phyloP scores from a whole-genome alignment of 1,140 invertebrate genomes.

The Contarinia nasturtii region DNA sequence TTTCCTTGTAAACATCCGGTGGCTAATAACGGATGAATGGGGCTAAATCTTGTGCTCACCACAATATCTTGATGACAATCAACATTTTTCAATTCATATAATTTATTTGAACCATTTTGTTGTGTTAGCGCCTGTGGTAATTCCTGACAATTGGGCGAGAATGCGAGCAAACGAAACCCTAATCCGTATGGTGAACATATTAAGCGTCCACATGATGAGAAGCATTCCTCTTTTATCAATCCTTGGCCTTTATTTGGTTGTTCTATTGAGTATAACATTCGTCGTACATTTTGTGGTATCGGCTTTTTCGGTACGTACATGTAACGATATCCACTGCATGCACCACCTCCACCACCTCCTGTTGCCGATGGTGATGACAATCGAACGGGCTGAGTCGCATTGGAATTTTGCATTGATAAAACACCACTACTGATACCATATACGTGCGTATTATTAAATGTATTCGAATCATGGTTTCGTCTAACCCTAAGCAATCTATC shows the following conservation, averaged over 20 bases:
- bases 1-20: constrained; percentile 74
- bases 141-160: constrained; percentile 59
- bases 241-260: constrained; percentile 77
- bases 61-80: constrained; percentile 65
- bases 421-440: constrained; percentile 23
- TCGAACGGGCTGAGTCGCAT: neutral
- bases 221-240: constrained; percentile 75
- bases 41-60: constrained; percentile 82
- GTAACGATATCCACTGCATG: neutral
- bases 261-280: constrained; percentile 67
- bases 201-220: constrained; percentile 69
- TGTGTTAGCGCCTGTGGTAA: constrained; percentile 45
- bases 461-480: constrained; percentile 8
- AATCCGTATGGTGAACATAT: constrained; percentile 77
- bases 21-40: constrained; percentile 62
- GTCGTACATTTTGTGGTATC: constrained; percentile 5
- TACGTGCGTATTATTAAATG: constrained; percentile 19
- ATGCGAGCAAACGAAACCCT: constrained; percentile 63
- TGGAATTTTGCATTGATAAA: constrained; percentile 5
- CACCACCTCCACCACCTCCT: too few species aligned
- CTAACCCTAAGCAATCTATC: constrained; percentile 14
- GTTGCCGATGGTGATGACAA: neutral
- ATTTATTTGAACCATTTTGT: constrained; percentile 23
- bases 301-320: neutral
- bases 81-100: constrained; percentile 42